Conservation (phyloP, 2,113 vertebrate genomes). For the Petaurus breviceps region DNA sequence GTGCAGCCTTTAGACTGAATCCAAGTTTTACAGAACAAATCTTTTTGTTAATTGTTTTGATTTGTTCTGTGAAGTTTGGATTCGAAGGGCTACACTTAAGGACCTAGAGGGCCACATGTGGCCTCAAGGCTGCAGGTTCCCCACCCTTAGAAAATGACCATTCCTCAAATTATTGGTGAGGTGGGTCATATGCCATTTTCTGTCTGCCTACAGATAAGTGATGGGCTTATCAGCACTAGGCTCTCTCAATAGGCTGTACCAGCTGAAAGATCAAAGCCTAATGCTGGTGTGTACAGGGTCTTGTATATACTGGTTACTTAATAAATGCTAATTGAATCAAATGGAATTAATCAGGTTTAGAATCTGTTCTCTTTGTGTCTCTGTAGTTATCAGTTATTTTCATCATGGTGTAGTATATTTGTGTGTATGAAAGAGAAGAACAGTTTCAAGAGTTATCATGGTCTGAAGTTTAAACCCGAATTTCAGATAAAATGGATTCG, state of each 20-base stretch:
- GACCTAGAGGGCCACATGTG: too few relatives aligned
- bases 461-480: not conserved
- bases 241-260: not conserved
- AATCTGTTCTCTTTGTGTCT: not conserved
- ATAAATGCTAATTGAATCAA: not conserved
- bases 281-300: not conserved
- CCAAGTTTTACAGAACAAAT: too few relatives aligned
- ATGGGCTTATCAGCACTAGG: not conserved
- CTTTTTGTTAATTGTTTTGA: too few relatives aligned
- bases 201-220: not conserved
- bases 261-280: not conserved
- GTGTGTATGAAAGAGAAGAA: not conserved
- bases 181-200: not conserved
- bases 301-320: not conserved
- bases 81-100: too few relatives aligned
- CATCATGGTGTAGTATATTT: not conserved
- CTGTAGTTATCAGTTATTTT: not conserved
- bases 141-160: too few relatives aligned
- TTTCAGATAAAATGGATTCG: not conserved
- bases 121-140: too few relatives aligned
- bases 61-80: too few relatives aligned
- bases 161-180: conserved; percentile 4
- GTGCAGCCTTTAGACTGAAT: too few relatives aligned
- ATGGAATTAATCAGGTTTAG: not conserved
- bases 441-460: not conserved